Conservation (phyloP, 2,888 invertebrate genomes). For the Hybos culiciformis region DNA sequence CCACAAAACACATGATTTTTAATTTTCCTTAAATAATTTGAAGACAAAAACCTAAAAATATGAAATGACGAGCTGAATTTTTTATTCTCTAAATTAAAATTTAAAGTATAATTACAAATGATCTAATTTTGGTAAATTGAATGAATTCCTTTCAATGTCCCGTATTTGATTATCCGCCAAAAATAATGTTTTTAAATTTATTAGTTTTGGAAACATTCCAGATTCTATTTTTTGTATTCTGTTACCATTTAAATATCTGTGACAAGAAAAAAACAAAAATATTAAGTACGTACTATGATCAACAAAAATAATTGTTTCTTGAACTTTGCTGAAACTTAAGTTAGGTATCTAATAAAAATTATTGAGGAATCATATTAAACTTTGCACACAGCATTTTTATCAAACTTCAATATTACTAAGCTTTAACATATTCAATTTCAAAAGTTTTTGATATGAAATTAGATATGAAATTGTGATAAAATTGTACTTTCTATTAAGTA, state of each 20-base stretch:
- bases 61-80: slow-evolving; percentile 2
- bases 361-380: neutral
- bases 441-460: too few species aligned
- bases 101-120: slow-evolving; percentile 35
- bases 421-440: neutral
- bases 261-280: slow-evolving; percentile 17
- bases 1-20: slow-evolving; percentile 37
- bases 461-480: too few species aligned
- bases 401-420: neutral
- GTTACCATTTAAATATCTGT: slow-evolving; percentile 36
- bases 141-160: slow-evolving; percentile 27
- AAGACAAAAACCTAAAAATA: slow-evolving; percentile 40
- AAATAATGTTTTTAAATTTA: slow-evolving; percentile 34
- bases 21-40: slow-evolving; percentile 35
- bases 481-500: too few species aligned
- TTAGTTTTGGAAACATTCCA: slow-evolving; percentile 31
- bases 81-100: slow-evolving; percentile 2
- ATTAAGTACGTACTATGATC: too few species aligned
- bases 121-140: slow-evolving; percentile 30
- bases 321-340: neutral
- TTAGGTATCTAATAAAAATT: neutral
- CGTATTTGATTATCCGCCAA: slow-evolving; percentile 36
- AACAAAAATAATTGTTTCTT: neutral
- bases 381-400: neutral
- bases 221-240: slow-evolving; percentile 26